Base-by-base conservation (phyloP, 2,113 vertebrate genomes). In the Chinchilla lanigera region DNA sequence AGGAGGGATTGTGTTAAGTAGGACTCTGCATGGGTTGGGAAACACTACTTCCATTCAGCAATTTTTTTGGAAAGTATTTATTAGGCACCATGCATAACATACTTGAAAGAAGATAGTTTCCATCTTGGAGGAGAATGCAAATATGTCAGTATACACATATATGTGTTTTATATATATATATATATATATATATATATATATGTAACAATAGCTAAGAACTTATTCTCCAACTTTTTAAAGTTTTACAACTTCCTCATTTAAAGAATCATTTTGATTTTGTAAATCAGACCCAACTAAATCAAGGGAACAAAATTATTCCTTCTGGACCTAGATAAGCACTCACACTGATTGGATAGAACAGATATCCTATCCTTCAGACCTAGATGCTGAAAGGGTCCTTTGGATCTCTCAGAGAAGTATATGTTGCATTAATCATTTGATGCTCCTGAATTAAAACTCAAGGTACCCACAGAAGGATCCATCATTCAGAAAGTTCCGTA, bases 221-320 rank as follows among this genome's bases (percentile, higher is more conserved):
- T 86, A 73, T 96, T 86, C 7, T 83, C 94, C 41, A 81, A 58
- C 33, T 77, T 78, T 94, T 92, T 8, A 54, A 96, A 90, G 41
- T 97, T 93, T 82, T 58, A 60, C 33, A 86, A 93, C 41, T 89
- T 38, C 26, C n/a, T 17, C 44, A 78, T 65, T 86, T 90, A 86
- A 60, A 69, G n/a, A 97, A 60, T 69, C 12, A 60, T 95, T 89
- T 86, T 61, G 38, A 83, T 54, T 86, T 65, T 71, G 28, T 78
- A 90, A 93, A 73, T 83, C 20, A 82, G 54, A 82, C 30, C 61
- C 47, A 96, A 94, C 22, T 58, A 24, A 96, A 47, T 58, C 71
- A 26, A 77, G 4, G 63, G 41, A 89, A 93, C 35, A 33, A 2
- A 83, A 80, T 94, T 47, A 52, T 22, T 96, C 47, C 35, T 28